Base-by-base conservation (phyloP, 2,888 invertebrate species). In the Caenorhabditis afra region DNA sequence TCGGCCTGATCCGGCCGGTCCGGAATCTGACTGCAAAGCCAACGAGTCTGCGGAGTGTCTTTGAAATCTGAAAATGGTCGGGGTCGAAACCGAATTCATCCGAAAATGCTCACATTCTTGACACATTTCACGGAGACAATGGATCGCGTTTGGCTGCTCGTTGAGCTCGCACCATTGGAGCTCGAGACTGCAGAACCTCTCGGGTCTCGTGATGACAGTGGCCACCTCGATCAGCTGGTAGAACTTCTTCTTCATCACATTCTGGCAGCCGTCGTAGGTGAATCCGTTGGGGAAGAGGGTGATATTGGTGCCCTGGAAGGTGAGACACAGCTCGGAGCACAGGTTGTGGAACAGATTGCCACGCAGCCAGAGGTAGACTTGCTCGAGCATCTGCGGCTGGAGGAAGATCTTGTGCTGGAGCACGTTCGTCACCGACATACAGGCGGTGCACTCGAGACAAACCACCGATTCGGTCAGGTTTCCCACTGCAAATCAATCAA, bases 131-230 rank as follows among this genome's bases (percentile, higher is more conserved):
- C 76, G n/a, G 14, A 85, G 68, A 52, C 85, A 85, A 49, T 85
- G 84, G 20, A 85, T 47, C 22, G 81, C 79, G 62, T 85, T 85
- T 7, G 85, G 85, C 20, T 74, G 74, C 50, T 85, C 84, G 41
- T 83, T 83, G 16, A 85, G 81, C 45, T 85, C 82, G 23, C 85
- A 85, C 85, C 85, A 85, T 20, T 77, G 79, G 12, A 84, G 44
- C 39, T 84, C 84, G 68, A 84, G 50, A 55, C 73, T 74, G 53
- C 84, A 84, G 49, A 84, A 75, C 49, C 84, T 47, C 44, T 84
- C 84, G 2, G 84, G 84, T 23, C 81, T 58, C 1, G 75, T 65
- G 14, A 84, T 47, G 0, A 79, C 79, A 0, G 81, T 79, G 3
- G 82, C 67, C 20, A 79, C 73, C 3, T 73, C 53, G 4, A 82